Percentiles rank a stretch among this genome's conserved stretches.
These are phyloP conservation scores for Crepidodera aurea DNA, from an alignment of 2,888 invertebrate genomes.

Conservation along the genomic window DNA sequence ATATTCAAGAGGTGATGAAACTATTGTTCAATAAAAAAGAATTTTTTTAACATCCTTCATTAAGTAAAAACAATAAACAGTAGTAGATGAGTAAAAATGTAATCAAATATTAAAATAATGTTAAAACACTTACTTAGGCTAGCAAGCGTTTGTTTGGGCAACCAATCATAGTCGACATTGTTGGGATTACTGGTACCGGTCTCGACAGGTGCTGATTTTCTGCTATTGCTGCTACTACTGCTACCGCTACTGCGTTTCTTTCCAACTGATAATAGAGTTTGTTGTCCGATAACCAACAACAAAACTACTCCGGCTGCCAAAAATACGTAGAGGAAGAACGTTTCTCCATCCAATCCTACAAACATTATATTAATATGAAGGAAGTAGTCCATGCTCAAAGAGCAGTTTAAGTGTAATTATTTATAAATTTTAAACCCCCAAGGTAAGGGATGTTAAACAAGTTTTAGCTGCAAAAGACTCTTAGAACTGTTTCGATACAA, in stretches of 20 bases:
- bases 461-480: too few species aligned
- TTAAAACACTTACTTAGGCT: conserved; percentile 78
- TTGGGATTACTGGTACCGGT: conserved; percentile 88
- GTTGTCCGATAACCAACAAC: conserved; percentile 87
- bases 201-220: conserved; percentile 75
- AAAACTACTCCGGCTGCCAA: conserved; percentile 89
- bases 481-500: too few species aligned
- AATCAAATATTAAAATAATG: too few species aligned
- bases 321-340: conserved; percentile 97
- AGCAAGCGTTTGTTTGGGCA: conserved; percentile 89
- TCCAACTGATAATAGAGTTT: conserved; percentile 85
- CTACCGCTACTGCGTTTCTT: conserved; percentile 67
- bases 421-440: too few species aligned
- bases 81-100: too few species aligned
- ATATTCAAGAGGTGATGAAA: too few species aligned
- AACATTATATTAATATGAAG: conserved; percentile 25
- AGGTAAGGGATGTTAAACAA: too few species aligned
- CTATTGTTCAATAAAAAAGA: too few species aligned
- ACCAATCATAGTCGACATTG: conserved; percentile 98
- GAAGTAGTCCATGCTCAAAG: too few species aligned
- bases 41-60: too few species aligned
- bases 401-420: too few species aligned
- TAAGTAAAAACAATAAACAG: too few species aligned
- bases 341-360: conserved; percentile 90
- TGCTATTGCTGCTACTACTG: conserved; percentile 61